Conservation (phyloP, 1,140 invertebrate genomes). For the Saccostrea cuccullata region DNA sequence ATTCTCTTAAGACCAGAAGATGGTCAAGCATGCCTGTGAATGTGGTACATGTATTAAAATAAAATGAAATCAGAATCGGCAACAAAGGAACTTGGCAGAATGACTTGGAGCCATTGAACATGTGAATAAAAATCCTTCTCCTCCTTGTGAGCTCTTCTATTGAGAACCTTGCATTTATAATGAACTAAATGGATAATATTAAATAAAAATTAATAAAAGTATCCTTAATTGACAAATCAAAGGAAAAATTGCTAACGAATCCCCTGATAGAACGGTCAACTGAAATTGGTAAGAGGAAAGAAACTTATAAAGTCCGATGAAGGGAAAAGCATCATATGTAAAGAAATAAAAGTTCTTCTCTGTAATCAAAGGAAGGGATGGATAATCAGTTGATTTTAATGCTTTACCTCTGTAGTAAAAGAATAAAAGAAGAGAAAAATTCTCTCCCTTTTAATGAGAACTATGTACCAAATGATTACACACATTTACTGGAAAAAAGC, state of each 20-base stretch:
- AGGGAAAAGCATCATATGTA: neutral
- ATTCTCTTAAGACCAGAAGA: neutral
- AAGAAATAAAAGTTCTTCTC: neutral
- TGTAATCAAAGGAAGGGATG: neutral
- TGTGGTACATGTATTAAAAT: neutral
- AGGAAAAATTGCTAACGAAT: neutral
- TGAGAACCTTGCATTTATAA: neutral
- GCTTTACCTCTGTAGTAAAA: neutral
- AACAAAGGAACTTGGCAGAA: conserved; percentile 9
- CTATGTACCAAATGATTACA: too few species aligned
- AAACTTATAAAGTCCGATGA: too few species aligned
- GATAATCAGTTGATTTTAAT: neutral
- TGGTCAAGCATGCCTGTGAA: neutral
- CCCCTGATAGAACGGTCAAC: neutral
- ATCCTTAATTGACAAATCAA: neutral
- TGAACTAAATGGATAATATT: neutral
- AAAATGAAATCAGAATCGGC: neutral
- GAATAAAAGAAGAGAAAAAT: neutral
- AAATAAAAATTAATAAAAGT: neutral
- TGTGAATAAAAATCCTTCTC: neutral
- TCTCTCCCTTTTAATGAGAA: too few species aligned
- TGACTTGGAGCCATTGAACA: neutral
- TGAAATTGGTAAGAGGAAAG: too few species aligned
- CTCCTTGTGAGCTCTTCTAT: neutral
- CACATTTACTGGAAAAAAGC: too few species aligned